phyloP scores from a whole-genome alignment of 2,797 vertebrate species.

The Micromesistius poutassou region DNA sequence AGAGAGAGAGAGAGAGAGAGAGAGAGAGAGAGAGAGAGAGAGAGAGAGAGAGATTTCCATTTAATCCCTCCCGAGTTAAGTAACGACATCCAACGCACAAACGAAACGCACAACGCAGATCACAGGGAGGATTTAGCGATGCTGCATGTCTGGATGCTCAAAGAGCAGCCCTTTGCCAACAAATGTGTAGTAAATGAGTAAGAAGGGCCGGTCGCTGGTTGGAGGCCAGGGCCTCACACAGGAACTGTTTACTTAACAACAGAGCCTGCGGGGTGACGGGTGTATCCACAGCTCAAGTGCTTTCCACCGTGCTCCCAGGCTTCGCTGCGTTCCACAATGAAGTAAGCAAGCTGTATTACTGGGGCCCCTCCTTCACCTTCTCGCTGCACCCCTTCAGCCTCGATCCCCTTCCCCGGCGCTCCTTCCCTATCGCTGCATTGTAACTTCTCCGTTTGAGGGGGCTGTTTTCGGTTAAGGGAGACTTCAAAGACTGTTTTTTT shows the following conservation, averaged over 20 bases:
- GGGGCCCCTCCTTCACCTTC: slow-evolving; percentile 32
- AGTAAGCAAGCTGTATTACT: slow-evolving; percentile 48
- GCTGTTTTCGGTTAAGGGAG: slow-evolving; percentile 62
- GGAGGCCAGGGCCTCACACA: slow-evolving; percentile 28
- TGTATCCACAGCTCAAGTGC: slow-evolving; percentile 56
- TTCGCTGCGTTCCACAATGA: slow-evolving; percentile 42
- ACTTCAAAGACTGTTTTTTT: slow-evolving; percentile 46
- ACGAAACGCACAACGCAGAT: background rate
- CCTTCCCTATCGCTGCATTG: slow-evolving; percentile 36
- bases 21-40: background rate
- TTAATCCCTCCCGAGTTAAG: no score
- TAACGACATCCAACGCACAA: no score
- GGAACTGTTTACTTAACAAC: slow-evolving; percentile 50
- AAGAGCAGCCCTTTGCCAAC: slow-evolving; percentile 14
- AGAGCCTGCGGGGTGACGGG: slow-evolving; percentile 40
- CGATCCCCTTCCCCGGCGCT: background rate
- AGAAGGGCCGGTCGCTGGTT: slow-evolving; percentile 18
- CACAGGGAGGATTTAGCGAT: background rate
- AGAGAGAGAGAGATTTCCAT: background rate
- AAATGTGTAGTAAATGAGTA: slow-evolving; percentile 5
- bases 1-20: background rate
- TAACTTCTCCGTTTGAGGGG: slow-evolving; percentile 41
- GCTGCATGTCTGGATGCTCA: background rate
- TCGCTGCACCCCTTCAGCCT: background rate
- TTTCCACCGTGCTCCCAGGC: slow-evolving; percentile 37